Evolutionary conservation across 2,797 vertebrate genomes (phyloP).

Genomic region (Lerista edwardsae): DNA sequence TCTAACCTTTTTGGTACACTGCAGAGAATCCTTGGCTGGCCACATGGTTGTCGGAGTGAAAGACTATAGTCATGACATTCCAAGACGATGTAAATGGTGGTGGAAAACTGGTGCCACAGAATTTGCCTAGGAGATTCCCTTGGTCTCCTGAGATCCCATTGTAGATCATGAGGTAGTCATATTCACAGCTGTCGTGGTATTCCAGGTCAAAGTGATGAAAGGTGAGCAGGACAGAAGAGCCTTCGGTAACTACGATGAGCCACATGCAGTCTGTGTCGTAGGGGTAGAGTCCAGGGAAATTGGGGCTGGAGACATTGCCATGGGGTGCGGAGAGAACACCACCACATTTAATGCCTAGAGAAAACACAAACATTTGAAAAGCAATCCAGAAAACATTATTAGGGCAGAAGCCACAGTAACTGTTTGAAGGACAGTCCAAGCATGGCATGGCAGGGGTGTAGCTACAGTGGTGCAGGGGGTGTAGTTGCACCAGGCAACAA

Average conservation of each 20-base stretch:
- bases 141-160: conserved; percentile 87
- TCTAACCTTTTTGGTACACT: conserved; percentile 90
- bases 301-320: conserved; percentile 94
- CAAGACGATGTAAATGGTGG: conserved; percentile 94
- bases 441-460: too few relatives aligned
- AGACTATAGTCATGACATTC: conserved; percentile 94
- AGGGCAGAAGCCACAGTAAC: not conserved
- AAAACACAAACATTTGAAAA: not conserved
- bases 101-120: conserved; percentile 87
- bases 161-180: conserved; percentile 96
- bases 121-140: conserved; percentile 94
- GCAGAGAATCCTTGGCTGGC: conserved; percentile 88
- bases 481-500: too few relatives aligned
- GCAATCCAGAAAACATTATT: not conserved
- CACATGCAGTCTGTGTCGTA: conserved; percentile 91
- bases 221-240: conserved; percentile 91
- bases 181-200: conserved; percentile 87
- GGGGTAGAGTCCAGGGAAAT: conserved; percentile 93
- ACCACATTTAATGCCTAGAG: conserved; percentile 93
- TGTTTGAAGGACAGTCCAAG: not conserved
- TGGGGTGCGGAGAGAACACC: conserved; percentile 91
- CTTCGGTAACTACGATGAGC: conserved; percentile 95
- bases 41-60: conserved; percentile 95
- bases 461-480: too few relatives aligned
- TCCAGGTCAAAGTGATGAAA: conserved; percentile 94